Conservation (phyloP, 2,888 invertebrate species). For the Apotomis turbidana region DNA sequence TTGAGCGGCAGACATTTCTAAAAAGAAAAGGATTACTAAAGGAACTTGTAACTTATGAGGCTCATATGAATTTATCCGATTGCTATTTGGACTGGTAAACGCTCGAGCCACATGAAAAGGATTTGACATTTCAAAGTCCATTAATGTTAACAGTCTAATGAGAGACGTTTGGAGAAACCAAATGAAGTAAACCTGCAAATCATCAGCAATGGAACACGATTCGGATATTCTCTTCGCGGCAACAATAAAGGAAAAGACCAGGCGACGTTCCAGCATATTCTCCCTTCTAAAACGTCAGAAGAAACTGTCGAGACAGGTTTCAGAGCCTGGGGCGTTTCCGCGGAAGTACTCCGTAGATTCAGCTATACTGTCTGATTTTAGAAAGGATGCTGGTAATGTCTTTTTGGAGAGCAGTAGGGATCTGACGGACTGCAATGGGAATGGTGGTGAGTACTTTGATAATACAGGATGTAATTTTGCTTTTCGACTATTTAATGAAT, state of each 20-base stretch:
- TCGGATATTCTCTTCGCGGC: slow-evolving; percentile 52
- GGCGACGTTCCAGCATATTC: slow-evolving; percentile 72
- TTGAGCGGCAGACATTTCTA: neutral
- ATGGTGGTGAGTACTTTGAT: slow-evolving; percentile 59
- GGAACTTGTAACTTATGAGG: too few species aligned
- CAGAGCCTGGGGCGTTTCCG: slow-evolving; percentile 60
- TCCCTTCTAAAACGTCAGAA: slow-evolving; percentile 66
- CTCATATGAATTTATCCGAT: too few species aligned
- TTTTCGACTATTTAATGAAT: too few species aligned
- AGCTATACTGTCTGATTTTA: slow-evolving; percentile 65
- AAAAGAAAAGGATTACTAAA: too few species aligned
- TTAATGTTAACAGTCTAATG: too few species aligned
- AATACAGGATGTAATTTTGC: too few species aligned
- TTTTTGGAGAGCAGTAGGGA: slow-evolving; percentile 52
- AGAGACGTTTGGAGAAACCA: neutral
- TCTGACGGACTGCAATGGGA: slow-evolving; percentile 56
- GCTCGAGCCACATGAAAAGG: too few species aligned
- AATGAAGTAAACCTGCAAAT: slow-evolving; percentile 21
- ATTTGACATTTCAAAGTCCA: too few species aligned
- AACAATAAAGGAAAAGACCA: slow-evolving; percentile 62
- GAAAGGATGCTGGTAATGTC: slow-evolving; percentile 52
- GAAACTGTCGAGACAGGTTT: slow-evolving; percentile 66
- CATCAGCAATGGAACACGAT: slow-evolving; percentile 58
- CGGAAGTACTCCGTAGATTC: slow-evolving; percentile 73
- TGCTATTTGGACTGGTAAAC: too few species aligned